Conservation (phyloP, 2,113 vertebrate species). For the Cyphomyrus plagiostoma region DNA sequence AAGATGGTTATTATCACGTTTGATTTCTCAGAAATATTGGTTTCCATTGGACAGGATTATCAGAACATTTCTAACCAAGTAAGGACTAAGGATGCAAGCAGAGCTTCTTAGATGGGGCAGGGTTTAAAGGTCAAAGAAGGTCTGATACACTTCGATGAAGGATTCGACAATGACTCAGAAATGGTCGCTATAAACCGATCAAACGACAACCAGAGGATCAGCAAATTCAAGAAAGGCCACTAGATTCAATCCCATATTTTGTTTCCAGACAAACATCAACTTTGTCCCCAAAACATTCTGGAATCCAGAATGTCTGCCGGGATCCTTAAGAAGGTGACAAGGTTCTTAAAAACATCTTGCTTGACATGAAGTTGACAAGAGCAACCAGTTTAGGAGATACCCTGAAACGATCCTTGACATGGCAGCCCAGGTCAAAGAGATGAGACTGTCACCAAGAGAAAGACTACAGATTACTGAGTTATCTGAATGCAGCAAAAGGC, state of each 20-base stretch:
- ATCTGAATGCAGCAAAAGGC: not conserved
- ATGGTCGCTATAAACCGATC: not conserved
- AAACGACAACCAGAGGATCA: not conserved
- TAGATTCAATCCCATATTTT: not conserved
- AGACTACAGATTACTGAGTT: not conserved
- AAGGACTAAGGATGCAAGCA: not conserved
- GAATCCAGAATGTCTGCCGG: not conserved
- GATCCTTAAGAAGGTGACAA: not conserved
- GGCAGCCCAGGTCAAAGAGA: not conserved
- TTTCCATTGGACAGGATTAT: not conserved
- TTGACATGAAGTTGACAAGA: not conserved
- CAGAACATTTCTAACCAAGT: not conserved
- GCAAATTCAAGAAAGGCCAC: not conserved
- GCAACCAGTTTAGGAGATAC: not conserved
- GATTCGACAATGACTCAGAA: not conserved
- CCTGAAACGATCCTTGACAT: not conserved
- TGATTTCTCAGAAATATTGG: not conserved
- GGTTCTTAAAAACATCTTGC: not conserved
- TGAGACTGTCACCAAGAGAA: not conserved
- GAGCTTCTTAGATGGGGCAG: not conserved
- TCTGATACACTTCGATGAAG: not conserved
- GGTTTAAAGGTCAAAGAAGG: constrained; percentile 1
- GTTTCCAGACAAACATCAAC: not conserved
- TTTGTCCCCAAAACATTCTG: not conserved
- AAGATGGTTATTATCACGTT: not conserved